A percentile compares a stretch with the other conserved stretches of the same genome.
Evolutionary conservation across 2,113 vertebrate species (phyloP).

Genomic region (Eleginops maclovinus): DNA sequence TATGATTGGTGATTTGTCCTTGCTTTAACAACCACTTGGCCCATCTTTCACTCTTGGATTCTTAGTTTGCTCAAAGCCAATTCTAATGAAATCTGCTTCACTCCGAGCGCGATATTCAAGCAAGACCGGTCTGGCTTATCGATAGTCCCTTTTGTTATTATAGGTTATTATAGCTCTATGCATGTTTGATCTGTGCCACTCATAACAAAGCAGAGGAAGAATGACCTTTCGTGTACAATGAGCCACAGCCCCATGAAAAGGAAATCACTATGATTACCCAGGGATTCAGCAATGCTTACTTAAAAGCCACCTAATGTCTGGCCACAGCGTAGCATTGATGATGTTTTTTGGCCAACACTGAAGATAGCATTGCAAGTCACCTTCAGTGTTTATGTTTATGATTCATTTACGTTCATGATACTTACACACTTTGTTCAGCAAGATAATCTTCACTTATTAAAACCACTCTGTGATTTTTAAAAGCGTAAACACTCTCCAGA

Average conservation of each 20-base stretch:
- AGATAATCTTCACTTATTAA: too few relatives aligned
- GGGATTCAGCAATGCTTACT: slow-evolving; percentile 5
- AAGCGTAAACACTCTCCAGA: too few relatives aligned
- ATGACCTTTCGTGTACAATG: slow-evolving; percentile 64
- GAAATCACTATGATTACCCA: slow-evolving; percentile 44
- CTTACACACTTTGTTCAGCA: too few relatives aligned
- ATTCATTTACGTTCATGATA: too few relatives aligned
- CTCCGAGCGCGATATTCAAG: background rate
- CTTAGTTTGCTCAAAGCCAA: slow-evolving; percentile 24
- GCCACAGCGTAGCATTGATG: background rate
- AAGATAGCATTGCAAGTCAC: too few relatives aligned
- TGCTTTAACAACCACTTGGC: slow-evolving; percentile 15
- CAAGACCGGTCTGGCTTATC: slow-evolving; percentile 9
- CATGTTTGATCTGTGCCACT: slow-evolving; percentile 43
- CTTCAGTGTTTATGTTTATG: too few relatives aligned
- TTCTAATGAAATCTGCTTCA: slow-evolving; percentile 41
- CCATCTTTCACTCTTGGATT: slow-evolving; percentile 1
- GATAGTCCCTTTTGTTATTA: slow-evolving; percentile 44
- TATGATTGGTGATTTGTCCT: slow-evolving; percentile 19
- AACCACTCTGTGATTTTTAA: too few relatives aligned
- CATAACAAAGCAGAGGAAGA: slow-evolving; percentile 47
- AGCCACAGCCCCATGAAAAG: slow-evolving; percentile 52
- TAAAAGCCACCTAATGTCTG: slow-evolving; percentile 34
- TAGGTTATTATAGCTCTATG: slow-evolving; percentile 47
- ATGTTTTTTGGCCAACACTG: too few relatives aligned